Conservation (phyloP, 2,888 invertebrate genomes). For the Cantharis flavilabris region DNA sequence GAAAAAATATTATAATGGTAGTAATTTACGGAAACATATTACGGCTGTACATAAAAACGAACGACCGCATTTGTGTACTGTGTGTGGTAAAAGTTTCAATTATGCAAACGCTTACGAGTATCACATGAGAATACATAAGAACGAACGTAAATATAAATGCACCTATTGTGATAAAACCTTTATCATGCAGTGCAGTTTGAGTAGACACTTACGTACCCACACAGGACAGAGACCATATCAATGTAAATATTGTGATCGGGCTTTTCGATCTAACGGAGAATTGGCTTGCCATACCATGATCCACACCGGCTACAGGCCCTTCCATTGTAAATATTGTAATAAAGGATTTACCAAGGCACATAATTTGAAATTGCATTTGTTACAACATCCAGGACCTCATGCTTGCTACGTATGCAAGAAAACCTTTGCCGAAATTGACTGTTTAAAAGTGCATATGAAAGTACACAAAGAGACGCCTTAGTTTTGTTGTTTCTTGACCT, state of each 20-base stretch:
- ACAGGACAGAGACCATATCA: slow-evolving; percentile 80
- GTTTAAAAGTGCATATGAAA: slow-evolving; percentile 40
- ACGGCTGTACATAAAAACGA: slow-evolving; percentile 78
- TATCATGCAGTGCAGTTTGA: slow-evolving; percentile 61
- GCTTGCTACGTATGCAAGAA: slow-evolving; percentile 38
- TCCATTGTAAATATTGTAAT: slow-evolving; percentile 56
- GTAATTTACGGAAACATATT: slow-evolving; percentile 75
- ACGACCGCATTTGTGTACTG: slow-evolving; percentile 76
- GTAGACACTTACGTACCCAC: slow-evolving; percentile 78
- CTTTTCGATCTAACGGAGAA: slow-evolving; percentile 74
- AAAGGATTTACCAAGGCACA: slow-evolving; percentile 52
- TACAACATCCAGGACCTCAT: slow-evolving; percentile 54
- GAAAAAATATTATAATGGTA: slow-evolving; percentile 70
- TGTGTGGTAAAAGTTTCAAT: slow-evolving; percentile 83
- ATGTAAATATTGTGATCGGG: slow-evolving; percentile 74
- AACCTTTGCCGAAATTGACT: slow-evolving; percentile 37
- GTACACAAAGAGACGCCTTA: neutral
- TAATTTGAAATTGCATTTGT: slow-evolving; percentile 57
- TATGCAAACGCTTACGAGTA: slow-evolving; percentile 65
- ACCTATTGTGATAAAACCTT: slow-evolving; percentile 39
- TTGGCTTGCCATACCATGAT: slow-evolving; percentile 41
- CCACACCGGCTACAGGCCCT: slow-evolving; percentile 56
- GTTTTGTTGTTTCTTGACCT: neutral
- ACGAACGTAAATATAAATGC: slow-evolving; percentile 42
- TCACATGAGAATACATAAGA: slow-evolving; percentile 43